Percentiles rank a stretch among this genome's conserved stretches.
These are phyloP conservation scores for Amphipoea lucens DNA, from an alignment of 2,888 invertebrate species.

Conservation along the genomic window DNA sequence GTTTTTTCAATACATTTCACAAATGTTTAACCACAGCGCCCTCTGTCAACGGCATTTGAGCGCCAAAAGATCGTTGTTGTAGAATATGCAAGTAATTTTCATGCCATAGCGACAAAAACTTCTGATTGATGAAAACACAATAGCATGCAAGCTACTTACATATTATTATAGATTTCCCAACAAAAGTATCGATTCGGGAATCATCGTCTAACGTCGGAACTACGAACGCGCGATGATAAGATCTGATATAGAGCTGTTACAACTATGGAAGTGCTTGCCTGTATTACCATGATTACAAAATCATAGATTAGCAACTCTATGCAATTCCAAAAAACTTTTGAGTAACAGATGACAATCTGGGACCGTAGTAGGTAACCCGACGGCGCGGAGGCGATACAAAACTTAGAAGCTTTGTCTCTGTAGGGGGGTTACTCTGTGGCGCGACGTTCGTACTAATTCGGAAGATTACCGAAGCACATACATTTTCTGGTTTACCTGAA, in stretches of 20 bases:
- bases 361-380: background rate
- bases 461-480: background rate
- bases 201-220: background rate
- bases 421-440: background rate
- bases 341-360: background rate
- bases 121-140: background rate
- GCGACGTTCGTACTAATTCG: background rate
- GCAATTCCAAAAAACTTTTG: background rate
- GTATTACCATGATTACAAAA: background rate
- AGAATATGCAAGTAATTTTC: background rate
- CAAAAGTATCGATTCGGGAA: background rate
- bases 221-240: background rate
- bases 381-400: background rate
- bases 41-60: background rate
- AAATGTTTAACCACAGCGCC: background rate
- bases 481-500: background rate
- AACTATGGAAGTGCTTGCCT: background rate
- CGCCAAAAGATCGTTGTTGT: background rate
- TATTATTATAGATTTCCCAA: background rate
- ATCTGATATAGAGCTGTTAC: background rate
- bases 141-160: background rate
- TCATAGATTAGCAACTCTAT: background rate
- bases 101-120: background rate
- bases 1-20: background rate
- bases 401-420: background rate